Evolutionary conservation across 2,888 invertebrate species (phyloP).

Genomic region (Anoplius nigerrimus): DNA sequence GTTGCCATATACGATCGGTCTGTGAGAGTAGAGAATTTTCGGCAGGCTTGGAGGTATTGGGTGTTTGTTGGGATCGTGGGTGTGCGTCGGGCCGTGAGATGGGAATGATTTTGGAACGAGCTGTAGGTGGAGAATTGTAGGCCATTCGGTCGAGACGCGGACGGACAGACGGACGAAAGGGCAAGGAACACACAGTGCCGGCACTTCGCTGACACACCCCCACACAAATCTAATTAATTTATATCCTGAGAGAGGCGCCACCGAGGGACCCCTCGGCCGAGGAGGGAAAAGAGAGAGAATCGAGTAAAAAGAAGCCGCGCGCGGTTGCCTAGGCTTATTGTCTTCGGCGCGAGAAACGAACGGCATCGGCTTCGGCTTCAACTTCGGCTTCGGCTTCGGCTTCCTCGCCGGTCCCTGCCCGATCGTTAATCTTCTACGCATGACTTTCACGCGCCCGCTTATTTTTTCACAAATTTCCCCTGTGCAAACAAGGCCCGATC

Average conservation of each 20-base stretch:
- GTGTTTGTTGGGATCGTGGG: too few species aligned
- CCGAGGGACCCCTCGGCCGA: slow-evolving; percentile 49
- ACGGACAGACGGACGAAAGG: slow-evolving; percentile 43
- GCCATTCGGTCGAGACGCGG: slow-evolving; percentile 44
- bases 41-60: too few species aligned
- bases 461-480: too few species aligned
- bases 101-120: slow-evolving; percentile 45
- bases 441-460: too few species aligned
- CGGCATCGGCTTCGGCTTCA: neutral
- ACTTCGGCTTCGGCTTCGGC: too few species aligned
- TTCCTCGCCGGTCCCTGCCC: too few species aligned
- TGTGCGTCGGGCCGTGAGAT: too few species aligned
- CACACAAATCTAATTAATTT: slow-evolving; percentile 75
- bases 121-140: slow-evolving; percentile 43
- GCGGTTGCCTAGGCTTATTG: slow-evolving; percentile 14
- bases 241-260: slow-evolving; percentile 72
- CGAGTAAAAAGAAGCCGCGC: slow-evolving; percentile 1
- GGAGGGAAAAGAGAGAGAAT: slow-evolving; percentile 36
- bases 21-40: too few species aligned
- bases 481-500: too few species aligned
- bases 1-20: too few species aligned
- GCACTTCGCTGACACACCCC: slow-evolving; percentile 69
- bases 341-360: slow-evolving; percentile 24
- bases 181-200: slow-evolving; percentile 56
- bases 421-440: too few species aligned